These are phyloP conservation scores for Parnassius smintheus DNA, from an alignment of 2,888 invertebrate genomes.

Conservation along the genomic window DNA sequence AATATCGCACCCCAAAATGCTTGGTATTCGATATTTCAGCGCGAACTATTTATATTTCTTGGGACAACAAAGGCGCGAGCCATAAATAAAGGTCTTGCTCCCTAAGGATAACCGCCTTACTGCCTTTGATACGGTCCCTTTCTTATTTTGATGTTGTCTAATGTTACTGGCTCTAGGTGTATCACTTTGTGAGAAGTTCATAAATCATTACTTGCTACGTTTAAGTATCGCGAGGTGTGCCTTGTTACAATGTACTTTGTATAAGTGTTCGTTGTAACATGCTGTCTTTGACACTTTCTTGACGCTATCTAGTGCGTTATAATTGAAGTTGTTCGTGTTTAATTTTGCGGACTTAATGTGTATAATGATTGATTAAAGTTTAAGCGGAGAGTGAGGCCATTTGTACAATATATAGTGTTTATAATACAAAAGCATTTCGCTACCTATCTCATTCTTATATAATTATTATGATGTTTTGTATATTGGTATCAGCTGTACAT, in stretches of 20 bases:
- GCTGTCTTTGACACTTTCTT: constrained; percentile 21
- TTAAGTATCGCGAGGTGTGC: constrained; percentile 1
- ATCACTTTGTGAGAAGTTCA: constrained; percentile 63
- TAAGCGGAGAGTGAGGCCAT: constrained; percentile 2
- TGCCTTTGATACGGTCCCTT: constrained; percentile 78
- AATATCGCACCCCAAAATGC: constrained; percentile 75
- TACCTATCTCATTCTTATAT: background rate
- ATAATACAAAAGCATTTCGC: background rate
- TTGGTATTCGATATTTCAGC: constrained; percentile 70
- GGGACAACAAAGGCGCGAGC: constrained; percentile 66
- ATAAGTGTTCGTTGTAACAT: constrained; percentile 1
- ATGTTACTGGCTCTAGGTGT: constrained; percentile 56
- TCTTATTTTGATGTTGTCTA: constrained; percentile 76
- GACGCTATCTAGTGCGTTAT: constrained; percentile 21
- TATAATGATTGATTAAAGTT: constrained; percentile 24
- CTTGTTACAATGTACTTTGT: too few species aligned
- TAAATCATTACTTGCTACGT: constrained; percentile 70
- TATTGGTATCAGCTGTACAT: constrained; percentile 1
- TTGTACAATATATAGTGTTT: too few species aligned
- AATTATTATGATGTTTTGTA: background rate
- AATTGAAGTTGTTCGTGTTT: constrained; percentile 25
- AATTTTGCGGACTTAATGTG: constrained; percentile 21
- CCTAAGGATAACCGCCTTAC: constrained; percentile 68
- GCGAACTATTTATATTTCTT: constrained; percentile 78
- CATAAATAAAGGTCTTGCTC: constrained; percentile 73